Evolutionary conservation across 2,113 vertebrate genomes (phyloP).

Genomic region (Callopanchax toddi): DNA sequence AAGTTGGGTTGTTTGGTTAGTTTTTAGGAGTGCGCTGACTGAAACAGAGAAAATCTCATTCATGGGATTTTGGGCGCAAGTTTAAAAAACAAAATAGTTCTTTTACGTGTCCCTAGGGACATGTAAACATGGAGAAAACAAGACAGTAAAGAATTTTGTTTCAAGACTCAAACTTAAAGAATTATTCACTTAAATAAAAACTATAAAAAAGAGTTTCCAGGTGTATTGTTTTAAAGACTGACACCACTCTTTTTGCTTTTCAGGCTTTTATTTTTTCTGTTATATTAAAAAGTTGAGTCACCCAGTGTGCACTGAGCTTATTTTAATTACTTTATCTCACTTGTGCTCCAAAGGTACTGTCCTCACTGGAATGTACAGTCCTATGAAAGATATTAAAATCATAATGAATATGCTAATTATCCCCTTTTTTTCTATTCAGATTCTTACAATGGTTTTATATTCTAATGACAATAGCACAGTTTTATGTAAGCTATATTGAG

Average conservation of each 20-base stretch:
- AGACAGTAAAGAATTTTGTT: too few species aligned
- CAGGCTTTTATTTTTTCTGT: not conserved
- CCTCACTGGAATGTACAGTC: slow-evolving; percentile 47
- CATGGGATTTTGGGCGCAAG: too few species aligned
- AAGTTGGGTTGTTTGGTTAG: too few species aligned
- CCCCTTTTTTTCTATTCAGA: slow-evolving; percentile 42
- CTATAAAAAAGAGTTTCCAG: not conserved
- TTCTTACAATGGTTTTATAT: slow-evolving; percentile 47
- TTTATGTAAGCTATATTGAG: slow-evolving; percentile 51
- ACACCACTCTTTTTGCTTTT: not conserved
- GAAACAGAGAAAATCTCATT: too few species aligned
- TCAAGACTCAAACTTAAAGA: too few species aligned
- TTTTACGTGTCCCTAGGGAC: too few species aligned
- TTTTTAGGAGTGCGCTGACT: too few species aligned
- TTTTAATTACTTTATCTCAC: slow-evolving; percentile 59
- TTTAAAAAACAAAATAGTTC: too few species aligned
- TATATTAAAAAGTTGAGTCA: slow-evolving; percentile 7
- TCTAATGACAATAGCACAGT: slow-evolving; percentile 42
- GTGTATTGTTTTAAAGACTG: not conserved
- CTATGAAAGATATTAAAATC: slow-evolving; percentile 57
- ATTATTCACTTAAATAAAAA: too few species aligned
- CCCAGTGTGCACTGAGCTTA: slow-evolving; percentile 34
- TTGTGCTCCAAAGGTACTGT: slow-evolving; percentile 18
- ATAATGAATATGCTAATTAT: slow-evolving; percentile 68
- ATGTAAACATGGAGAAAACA: too few species aligned